Base-by-base conservation (phyloP, 2,888 invertebrate species). In the Reticulitermes lucifugus region DNA sequence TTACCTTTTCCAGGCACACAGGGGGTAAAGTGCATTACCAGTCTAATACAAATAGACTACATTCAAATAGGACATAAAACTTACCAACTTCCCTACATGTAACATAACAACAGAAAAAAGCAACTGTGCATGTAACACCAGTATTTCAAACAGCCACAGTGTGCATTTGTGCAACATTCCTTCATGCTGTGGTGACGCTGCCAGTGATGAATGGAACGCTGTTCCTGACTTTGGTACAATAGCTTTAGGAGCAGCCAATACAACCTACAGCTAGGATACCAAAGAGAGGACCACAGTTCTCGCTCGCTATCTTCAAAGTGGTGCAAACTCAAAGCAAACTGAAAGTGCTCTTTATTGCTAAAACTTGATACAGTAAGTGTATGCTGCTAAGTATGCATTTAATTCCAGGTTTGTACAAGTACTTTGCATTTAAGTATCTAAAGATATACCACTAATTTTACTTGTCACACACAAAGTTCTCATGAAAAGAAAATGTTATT, bases 221-320 rank as follows among this genome's bases (percentile, higher is more conserved):
- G 29, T 84, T 87, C 87, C 87, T 89, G 87, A 88, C 88, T 88
- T 89, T 89, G 89, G 90, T 90, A 89, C 88, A 88, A 87, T 89
- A 90, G 90, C 89, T 89, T 89, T 89, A 89, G 89, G 89, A 85
- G 79, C 73, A 85, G 83, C 77, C 81, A 83, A 87, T 84, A 85
- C 85, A 88, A 88, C 90, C 90, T 90, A 90, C 90, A 90, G 90
- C 90, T 90, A 90, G 89, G 89, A 89, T 89, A 89, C 90, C 89
- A 90, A 90, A 89, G 89, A 89, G 83, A 87, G 86, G 86, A 88
- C 86, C 84, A 87, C 35, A 35, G 59, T 70, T 60, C 83, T 59
- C n/a, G 12, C 80, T 60, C 59, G 41, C 60, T 65, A 65, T 65
- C 65, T 25, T 65, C 65, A 65, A 65, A 65, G 12, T 25, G n/a